Percentiles rank a stretch among this genome's conserved stretches.
Evolutionary conservation across 1,140 invertebrate species (phyloP).

Genomic region (Drosophila nigromelanica): DNA sequence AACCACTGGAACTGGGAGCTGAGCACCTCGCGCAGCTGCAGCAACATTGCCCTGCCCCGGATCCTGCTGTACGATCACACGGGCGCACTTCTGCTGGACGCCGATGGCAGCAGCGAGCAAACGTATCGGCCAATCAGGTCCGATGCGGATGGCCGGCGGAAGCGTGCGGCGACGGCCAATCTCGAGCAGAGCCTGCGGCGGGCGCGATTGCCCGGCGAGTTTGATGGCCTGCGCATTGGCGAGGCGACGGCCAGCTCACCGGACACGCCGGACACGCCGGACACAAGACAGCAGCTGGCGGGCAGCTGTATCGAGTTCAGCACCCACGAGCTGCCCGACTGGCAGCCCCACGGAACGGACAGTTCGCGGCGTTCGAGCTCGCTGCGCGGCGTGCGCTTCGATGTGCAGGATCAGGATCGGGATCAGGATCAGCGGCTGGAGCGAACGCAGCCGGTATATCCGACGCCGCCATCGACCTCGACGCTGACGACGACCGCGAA

Average conservation of each 20-base stretch:
- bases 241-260: conserved; percentile 56
- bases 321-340: conserved; percentile 74
- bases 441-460: conserved; percentile 31
- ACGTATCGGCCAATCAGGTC: conserved; percentile 36
- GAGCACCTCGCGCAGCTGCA: conserved; percentile 85
- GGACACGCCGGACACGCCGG: conserved; percentile 6
- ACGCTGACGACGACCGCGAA: conserved; percentile 56
- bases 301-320: conserved; percentile 74
- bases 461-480: conserved; percentile 70
- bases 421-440: conserved; percentile 4
- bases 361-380: conserved; percentile 64
- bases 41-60: conserved; percentile 84
- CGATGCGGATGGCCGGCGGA: conserved; percentile 30
- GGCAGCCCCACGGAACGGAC: conserved; percentile 37
- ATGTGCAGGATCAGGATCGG: conserved; percentile 12
- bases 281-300: conserved; percentile 1
- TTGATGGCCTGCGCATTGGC: conserved; percentile 67
- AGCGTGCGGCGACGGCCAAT: conserved; percentile 61
- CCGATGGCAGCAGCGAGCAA: conserved; percentile 55
- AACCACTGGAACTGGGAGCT: conserved; percentile 85
- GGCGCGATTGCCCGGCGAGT: conserved; percentile 53
- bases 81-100: conserved; percentile 84
- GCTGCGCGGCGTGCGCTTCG: conserved; percentile 68
- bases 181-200: conserved; percentile 44
- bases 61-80: conserved; percentile 85